Evolutionary conservation across 1,140 invertebrate species (phyloP).

Genomic region (Drosophila tani): DNA sequence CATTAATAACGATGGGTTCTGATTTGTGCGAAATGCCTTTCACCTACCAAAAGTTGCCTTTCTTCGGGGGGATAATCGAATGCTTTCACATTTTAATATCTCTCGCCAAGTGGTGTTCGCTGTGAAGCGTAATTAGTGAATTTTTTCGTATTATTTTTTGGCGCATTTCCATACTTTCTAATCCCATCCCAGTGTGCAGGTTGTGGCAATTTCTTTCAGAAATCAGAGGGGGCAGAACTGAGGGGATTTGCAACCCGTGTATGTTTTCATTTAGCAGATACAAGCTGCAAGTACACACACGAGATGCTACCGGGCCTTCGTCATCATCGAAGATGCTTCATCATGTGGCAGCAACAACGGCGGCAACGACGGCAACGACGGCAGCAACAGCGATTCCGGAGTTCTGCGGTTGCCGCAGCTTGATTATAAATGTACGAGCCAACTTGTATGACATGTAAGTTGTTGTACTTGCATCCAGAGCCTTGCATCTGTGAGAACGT

Average conservation of each 20-base stretch:
- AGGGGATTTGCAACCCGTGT: slow-evolving; percentile 39
- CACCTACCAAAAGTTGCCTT: slow-evolving; percentile 18
- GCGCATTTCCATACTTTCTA: slow-evolving; percentile 42
- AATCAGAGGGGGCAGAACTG: background rate
- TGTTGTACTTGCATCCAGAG: slow-evolving; percentile 36
- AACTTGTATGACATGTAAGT: slow-evolving; percentile 78
- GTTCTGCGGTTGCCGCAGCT: slow-evolving; percentile 66
- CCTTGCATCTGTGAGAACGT: slow-evolving; percentile 44
- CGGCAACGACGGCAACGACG: slow-evolving; percentile 1
- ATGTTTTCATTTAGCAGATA: slow-evolving; percentile 82
- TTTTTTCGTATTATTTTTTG: slow-evolving; percentile 17
- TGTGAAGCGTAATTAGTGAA: slow-evolving; percentile 23
- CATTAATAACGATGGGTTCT: slow-evolving; percentile 37
- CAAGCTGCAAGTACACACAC: slow-evolving; percentile 54
- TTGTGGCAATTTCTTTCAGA: slow-evolving; percentile 31
- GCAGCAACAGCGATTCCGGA: slow-evolving; percentile 28
- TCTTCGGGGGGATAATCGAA: slow-evolving; percentile 12
- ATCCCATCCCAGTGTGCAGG: slow-evolving; percentile 42
- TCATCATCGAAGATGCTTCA: slow-evolving; percentile 72
- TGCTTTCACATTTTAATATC: slow-evolving; percentile 55
- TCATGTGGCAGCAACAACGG: slow-evolving; percentile 59
- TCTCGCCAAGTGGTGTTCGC: slow-evolving; percentile 10
- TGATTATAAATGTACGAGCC: slow-evolving; percentile 77
- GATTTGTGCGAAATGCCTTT: slow-evolving; percentile 47
- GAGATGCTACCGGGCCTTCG: slow-evolving; percentile 56